Evolutionary conservation across 2,888 invertebrate species (phyloP).

Genomic region (Pilophorus perplexus): DNA sequence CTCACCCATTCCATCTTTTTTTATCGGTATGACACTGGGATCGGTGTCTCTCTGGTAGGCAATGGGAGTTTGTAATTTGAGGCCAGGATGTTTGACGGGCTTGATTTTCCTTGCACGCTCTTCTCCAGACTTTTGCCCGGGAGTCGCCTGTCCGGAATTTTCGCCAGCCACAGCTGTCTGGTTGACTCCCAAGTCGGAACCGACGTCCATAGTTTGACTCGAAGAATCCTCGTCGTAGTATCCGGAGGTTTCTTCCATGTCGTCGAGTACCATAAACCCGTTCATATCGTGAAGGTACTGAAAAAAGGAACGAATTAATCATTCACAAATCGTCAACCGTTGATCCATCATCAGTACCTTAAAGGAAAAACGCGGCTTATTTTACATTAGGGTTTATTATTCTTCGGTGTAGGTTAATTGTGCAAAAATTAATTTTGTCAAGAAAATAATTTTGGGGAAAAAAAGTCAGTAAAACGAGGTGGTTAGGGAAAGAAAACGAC

Average conservation of each 20-base stretch:
- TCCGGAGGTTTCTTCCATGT: slow-evolving; percentile 54
- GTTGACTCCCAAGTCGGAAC: slow-evolving; percentile 50
- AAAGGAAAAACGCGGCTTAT: no score
- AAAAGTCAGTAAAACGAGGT: no score
- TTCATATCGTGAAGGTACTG: slow-evolving; percentile 51
- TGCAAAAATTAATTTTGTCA: no score
- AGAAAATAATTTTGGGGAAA: no score
- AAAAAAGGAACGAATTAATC: background rate
- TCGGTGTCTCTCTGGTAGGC: slow-evolving; percentile 77
- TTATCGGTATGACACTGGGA: slow-evolving; percentile 80
- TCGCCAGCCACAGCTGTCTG: slow-evolving; percentile 55
- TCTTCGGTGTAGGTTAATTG: no score
- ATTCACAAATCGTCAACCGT: no score
- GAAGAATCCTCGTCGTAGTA: slow-evolving; percentile 52
- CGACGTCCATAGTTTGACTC: slow-evolving; percentile 27
- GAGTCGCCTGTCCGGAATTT: slow-evolving; percentile 53
- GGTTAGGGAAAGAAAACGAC: no score
- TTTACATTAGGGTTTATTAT: no score
- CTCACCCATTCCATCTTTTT: slow-evolving; percentile 86
- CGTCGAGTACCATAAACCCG: slow-evolving; percentile 52
- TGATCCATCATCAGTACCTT: background rate
- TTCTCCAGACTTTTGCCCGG: background rate
- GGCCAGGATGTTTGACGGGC: slow-evolving; percentile 69
- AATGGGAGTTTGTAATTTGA: slow-evolving; percentile 72
- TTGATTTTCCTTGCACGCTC: slow-evolving; percentile 62